Conservation (phyloP, 2,797 vertebrate species). For the Pangasius sanitwongsei region DNA sequence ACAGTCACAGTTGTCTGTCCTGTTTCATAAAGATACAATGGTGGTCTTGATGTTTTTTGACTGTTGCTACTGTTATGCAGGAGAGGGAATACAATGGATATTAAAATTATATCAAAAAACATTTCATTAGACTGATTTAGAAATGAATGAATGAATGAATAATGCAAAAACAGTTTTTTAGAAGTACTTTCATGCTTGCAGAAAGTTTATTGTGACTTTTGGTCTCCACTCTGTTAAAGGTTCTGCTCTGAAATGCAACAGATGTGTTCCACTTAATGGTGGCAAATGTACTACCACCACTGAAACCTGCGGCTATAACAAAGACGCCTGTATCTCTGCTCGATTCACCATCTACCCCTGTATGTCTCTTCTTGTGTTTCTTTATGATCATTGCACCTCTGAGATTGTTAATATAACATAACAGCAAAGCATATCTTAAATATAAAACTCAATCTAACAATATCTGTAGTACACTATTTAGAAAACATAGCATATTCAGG, state of each 20-base stretch:
- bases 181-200: background rate
- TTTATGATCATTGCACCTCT: background rate
- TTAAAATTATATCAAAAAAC: background rate
- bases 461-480: background rate
- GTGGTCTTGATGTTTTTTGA: background rate
- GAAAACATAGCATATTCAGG: background rate
- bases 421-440: background rate
- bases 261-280: background rate
- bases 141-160: background rate
- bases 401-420: background rate
- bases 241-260: slow-evolving; percentile 31
- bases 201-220: background rate
- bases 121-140: background rate
- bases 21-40: background rate
- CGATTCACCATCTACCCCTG: background rate
- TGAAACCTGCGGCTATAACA: background rate
- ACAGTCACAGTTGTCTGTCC: background rate
- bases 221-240: background rate
- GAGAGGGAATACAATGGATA: background rate
- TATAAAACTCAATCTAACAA: background rate
- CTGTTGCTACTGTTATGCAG: background rate
- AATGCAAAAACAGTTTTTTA: background rate
- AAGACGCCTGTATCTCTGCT: slow-evolving; percentile 14
- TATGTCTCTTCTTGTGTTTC: background rate
- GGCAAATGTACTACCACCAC: background rate